Evolutionary conservation across 2,888 invertebrate genomes (phyloP), one percentile per base, ranked within the genome.

Genomic region (Agonopterix subpropinquella): DNA sequence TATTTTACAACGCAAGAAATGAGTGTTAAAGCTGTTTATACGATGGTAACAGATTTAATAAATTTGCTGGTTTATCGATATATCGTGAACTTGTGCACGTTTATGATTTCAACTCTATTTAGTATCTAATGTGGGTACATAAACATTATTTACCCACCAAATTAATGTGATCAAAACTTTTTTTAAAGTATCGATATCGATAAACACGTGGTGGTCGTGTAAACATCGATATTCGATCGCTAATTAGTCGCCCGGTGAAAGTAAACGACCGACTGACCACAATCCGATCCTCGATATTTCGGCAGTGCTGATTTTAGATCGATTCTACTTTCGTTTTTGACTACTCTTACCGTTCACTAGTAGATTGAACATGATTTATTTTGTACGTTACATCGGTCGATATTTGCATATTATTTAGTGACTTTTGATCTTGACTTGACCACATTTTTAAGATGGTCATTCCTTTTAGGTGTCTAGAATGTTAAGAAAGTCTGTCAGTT

Each of bases 251-350:
- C 55, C 52, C 56, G 79, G 87, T 72, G 87, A 88, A 88, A 88
- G 87, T 87, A 58, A 79, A 73, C 82, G 87, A 79, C 87, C 86
- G 80, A 88, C 83, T 88, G 87, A 87, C 87, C 87, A 87, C 75
- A 74, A 82, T 85, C 69, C 68, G 64, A 70, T 63, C 61, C 67
- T 61, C 76, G 77, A 81, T 80, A 82, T 85, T 87, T 86, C 78
- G 82, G 82, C 70, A 70, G 65, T 73, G 76, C 67, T 74, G 80
- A 86, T 84, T 87, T 81, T 83, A 86, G 84, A 85, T 84, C 79
- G 80, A 86, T 80, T 80, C 82, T 79, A 88, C 87, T 88, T 88
- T 88, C 87, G 87, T 84, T 88, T 88, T 86, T 87, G 84, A 80
- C 82, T 84, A 80, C 84, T 84, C 83, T 83, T 81, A 76, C 82